Evolutionary conservation across 1,140 invertebrate species (phyloP).

Genomic region (Venturia canescens): DNA sequence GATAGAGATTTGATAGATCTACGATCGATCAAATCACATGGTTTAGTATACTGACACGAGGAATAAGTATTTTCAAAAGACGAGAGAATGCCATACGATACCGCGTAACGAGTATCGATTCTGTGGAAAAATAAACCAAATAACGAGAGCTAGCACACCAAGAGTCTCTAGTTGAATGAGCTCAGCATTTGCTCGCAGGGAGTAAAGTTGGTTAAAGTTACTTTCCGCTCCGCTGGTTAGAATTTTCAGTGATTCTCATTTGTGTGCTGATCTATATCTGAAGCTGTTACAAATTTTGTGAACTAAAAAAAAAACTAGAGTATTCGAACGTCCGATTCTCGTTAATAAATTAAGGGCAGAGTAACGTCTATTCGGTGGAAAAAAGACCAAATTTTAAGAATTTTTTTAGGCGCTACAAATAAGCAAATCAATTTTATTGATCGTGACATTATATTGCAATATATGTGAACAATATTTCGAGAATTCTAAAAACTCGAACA

Average conservation of each 20-base stretch:
- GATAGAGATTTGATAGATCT: background rate
- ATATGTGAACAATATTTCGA: too few relatives aligned
- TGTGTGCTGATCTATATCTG: too few relatives aligned
- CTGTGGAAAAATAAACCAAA: background rate
- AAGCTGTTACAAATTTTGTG: background rate
- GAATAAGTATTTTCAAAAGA: background rate
- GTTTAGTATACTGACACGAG: background rate
- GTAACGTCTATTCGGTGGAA: too few relatives aligned
- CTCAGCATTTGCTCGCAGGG: background rate
- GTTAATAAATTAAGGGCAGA: too few relatives aligned
- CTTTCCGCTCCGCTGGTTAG: background rate
- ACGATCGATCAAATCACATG: background rate
- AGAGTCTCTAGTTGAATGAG: background rate
- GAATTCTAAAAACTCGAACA: too few relatives aligned
- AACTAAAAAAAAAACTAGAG: too few relatives aligned
- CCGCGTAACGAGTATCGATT: background rate
- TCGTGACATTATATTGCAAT: too few relatives aligned
- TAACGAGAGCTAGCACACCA: background rate
- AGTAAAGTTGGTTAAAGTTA: background rate
- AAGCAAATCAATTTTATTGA: too few relatives aligned
- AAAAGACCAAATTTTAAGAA: too few relatives aligned
- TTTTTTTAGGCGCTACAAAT: too few relatives aligned
- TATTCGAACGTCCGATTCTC: too few relatives aligned
- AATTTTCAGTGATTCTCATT: slow-evolving; percentile 26
- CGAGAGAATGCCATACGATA: background rate